Evolutionary conservation across 2,113 vertebrate species (phyloP).

Genomic region (Ardeotis arabs): DNA sequence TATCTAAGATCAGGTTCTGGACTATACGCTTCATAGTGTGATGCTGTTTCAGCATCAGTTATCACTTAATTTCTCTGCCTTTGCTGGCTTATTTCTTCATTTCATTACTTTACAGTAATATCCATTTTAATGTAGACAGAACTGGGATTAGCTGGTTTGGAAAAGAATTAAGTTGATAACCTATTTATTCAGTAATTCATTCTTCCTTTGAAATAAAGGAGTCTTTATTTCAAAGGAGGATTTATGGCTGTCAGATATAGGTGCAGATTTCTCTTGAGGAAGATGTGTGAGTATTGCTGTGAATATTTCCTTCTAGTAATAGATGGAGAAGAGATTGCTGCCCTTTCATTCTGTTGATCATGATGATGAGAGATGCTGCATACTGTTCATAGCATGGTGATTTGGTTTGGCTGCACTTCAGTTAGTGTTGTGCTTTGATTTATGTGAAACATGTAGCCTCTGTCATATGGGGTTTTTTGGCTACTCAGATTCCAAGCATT

Average conservation of each 20-base stretch:
- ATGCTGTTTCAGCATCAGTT: neutral
- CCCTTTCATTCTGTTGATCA: neutral
- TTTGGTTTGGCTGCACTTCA: conserved; percentile 2
- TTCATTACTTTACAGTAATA: neutral
- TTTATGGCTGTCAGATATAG: neutral
- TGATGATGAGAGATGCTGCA: neutral
- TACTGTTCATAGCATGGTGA: neutral
- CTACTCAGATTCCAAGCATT: neutral
- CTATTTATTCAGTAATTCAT: neutral
- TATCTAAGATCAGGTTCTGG: neutral
- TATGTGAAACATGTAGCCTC: neutral
- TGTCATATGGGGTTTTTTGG: neutral
- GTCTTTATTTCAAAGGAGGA: neutral
- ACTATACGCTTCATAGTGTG: neutral
- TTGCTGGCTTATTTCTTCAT: neutral
- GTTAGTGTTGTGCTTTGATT: neutral
- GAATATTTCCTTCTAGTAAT: neutral
- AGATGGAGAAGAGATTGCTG: neutral
- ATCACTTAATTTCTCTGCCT: neutral
- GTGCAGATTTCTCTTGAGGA: neutral
- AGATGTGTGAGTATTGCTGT: neutral
- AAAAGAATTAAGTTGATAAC: neutral
- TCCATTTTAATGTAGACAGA: neutral
- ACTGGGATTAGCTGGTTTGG: neutral
- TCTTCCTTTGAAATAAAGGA: conserved; percentile 13